Evolutionary conservation across 2,797 vertebrate genomes (phyloP).

Genomic region (Enoplosus armatus): DNA sequence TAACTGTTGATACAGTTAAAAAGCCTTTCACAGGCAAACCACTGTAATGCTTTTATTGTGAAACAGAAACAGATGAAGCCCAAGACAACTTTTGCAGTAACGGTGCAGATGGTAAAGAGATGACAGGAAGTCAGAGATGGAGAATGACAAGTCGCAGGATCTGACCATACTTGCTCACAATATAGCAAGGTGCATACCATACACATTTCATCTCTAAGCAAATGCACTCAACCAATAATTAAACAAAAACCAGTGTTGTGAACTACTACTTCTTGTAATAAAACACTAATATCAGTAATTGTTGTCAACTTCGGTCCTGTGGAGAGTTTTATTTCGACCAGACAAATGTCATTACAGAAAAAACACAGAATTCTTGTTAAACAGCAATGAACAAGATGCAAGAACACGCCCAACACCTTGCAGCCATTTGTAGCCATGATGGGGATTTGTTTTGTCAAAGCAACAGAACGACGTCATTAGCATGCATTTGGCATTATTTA

Average conservation of each 20-base stretch:
- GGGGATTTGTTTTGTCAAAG: constrained; percentile 63
- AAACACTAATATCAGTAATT: constrained; percentile 2
- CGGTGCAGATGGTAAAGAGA: neutral
- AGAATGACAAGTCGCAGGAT: neutral
- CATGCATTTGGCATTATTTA: constrained; percentile 76
- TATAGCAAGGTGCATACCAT: too few species aligned
- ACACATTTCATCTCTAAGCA: too few species aligned
- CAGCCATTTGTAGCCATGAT: constrained; percentile 54
- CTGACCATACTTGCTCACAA: too few species aligned
- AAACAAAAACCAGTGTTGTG: neutral
- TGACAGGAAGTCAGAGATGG: neutral
- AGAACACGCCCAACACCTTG: constrained; percentile 32
- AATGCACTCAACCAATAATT: neutral
- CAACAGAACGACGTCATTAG: constrained; percentile 76
- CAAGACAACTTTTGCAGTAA: neutral
- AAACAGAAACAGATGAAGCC: neutral
- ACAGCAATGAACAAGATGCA: constrained; percentile 15
- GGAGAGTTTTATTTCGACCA: neutral
- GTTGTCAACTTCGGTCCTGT: neutral
- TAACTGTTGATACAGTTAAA: neutral
- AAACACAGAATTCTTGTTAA: neutral
- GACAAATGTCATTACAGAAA: neutral
- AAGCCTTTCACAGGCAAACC: neutral
- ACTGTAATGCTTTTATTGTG: neutral
- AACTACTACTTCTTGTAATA: neutral